These are phyloP conservation scores for Anthophora plumipes DNA, from an alignment of 2,888 invertebrate genomes.

Conservation along the genomic window DNA sequence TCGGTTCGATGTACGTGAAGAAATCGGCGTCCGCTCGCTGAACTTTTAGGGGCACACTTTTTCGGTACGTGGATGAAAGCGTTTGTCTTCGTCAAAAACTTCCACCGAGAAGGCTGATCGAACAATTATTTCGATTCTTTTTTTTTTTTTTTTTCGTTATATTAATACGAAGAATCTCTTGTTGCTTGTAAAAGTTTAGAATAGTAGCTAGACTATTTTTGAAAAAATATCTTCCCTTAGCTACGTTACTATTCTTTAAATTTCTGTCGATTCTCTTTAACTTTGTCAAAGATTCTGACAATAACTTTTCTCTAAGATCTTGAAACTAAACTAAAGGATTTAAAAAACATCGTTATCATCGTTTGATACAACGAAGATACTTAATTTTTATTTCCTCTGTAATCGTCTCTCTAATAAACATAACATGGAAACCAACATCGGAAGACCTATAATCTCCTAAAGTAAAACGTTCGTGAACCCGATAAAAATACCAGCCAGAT, in stretches of 20 bases:
- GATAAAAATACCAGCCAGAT: conserved; percentile 45
- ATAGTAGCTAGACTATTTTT: no score
- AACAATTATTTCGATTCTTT: conserved; percentile 26
- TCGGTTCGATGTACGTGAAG: conserved; percentile 60
- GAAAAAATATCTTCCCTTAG: no score
- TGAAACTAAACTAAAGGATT: no score
- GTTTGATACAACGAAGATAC: background rate
- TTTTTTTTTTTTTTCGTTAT: background rate
- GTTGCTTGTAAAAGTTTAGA: no score
- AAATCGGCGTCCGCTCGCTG: conserved; percentile 52
- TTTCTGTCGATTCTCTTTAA: no score
- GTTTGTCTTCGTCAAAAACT: conserved; percentile 28
- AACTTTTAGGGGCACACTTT: conserved; percentile 60
- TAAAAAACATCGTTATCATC: no score
- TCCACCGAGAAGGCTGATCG: background rate
- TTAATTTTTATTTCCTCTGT: conserved; percentile 4
- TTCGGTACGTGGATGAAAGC: conserved; percentile 39
- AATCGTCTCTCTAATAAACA: conserved; percentile 34
- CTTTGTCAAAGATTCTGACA: no score
- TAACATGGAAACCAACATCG: conserved; percentile 3
- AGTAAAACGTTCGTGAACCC: conserved; percentile 33
- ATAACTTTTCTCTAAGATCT: no score
- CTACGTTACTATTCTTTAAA: no score
- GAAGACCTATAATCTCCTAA: conserved; percentile 37
- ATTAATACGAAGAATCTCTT: no score